A percentile compares a stretch with the other conserved stretches of the same genome.
These are phyloP conservation scores for Agrotis clavis DNA, from an alignment of 2,888 invertebrate species.

Conservation along the genomic window DNA sequence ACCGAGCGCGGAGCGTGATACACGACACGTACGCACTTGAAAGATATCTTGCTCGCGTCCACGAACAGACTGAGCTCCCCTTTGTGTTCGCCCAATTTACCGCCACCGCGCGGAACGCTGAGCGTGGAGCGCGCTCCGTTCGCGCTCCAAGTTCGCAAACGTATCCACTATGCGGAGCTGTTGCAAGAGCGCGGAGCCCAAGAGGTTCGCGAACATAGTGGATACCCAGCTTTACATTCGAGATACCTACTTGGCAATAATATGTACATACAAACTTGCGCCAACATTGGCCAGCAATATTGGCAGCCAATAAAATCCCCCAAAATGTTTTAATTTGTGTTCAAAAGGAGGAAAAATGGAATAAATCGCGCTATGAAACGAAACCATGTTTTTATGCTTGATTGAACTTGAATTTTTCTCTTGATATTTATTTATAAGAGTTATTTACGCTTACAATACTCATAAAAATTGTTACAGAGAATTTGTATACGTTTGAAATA, in stretches of 20 bases:
- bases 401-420: slow-evolving; percentile 49
- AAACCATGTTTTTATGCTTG: slow-evolving; percentile 51
- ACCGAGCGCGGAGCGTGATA: no score
- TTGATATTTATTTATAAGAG: slow-evolving; percentile 54
- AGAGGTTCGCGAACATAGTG: no score
- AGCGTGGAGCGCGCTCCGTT: no score
- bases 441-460: slow-evolving; percentile 41
- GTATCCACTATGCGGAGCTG: no score
- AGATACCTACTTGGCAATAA: not conserved
- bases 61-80: no score
- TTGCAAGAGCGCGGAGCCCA: no score
- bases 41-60: no score
- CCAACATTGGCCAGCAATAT: slow-evolving; percentile 12
- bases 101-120: no score
- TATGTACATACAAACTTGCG: not conserved
- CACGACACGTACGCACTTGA: no score
- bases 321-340: slow-evolving; percentile 53
- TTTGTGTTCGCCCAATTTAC: no score
- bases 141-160: no score
- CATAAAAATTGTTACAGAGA: slow-evolving; percentile 17
- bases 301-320: not conserved
- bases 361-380: slow-evolving; percentile 47
- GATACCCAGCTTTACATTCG: no score
- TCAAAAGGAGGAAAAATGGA: slow-evolving; percentile 35
- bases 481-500: slow-evolving; percentile 7